Base-by-base conservation (phyloP, 2,888 invertebrate genomes). In the Linnaemya tessellans region DNA sequence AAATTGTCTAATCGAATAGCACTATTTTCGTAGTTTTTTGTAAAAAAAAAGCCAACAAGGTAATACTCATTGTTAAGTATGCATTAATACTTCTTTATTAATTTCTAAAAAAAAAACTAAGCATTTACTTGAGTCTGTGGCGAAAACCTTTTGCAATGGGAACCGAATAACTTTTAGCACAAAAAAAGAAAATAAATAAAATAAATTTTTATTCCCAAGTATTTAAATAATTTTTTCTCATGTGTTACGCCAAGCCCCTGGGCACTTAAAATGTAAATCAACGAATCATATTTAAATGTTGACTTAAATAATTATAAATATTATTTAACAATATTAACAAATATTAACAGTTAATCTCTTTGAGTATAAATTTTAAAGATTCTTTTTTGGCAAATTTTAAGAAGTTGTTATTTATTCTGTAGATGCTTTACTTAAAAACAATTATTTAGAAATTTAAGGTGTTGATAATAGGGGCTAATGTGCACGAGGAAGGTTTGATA, bases 231-330 rank as follows among this genome's bases (percentile, higher is more conserved):
- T 15, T 46, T 15, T n/a, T 0, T 5, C 4, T 46, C 46, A 46
- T 46, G 46, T 5, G n/a, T 46, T 46, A 46, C 15, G n/a, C 62
- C 70, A 30, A 79, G 51, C 70, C 70, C 20, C 54, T 54, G 10
- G 38, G 62, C 71, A 73, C 77, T 83, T 83, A 65, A 77, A 77
- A 67, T n/a, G 30, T 58, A 38, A 58, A 56, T 18, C n/a, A 46
- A 15, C 11, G 41, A 60, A 18, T 70, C 1, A 58, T 30, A 7
- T 15, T 8, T 18, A 46, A 77, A 70, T 73, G 43, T 78, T 78
- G 60, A 78, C 58, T 51, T 22, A 58, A 41, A 67, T 22, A 58
- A 82, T 77, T 75, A 49, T 58, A 78, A 78, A 73, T 62, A 49
- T 71, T 77, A 60, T 65, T 83, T 51, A 68, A 68, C 46, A 60